These are phyloP conservation scores for Hydropotes inermis DNA, from an alignment of 2,113 vertebrate species.

Conservation along the genomic window DNA sequence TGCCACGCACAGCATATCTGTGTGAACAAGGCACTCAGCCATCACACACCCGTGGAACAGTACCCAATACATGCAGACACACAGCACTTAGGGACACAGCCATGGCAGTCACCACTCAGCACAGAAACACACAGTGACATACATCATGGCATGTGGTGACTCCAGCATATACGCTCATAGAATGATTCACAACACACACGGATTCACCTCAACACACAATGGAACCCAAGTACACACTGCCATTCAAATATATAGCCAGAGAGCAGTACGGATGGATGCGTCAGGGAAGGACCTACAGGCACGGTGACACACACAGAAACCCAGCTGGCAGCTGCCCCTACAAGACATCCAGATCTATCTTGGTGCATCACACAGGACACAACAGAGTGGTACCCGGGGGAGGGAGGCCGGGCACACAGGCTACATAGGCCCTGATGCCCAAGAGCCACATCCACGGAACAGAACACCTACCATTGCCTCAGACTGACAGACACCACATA, in stretches of 20 bases:
- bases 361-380: background rate
- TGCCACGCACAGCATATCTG: fast-evolving
- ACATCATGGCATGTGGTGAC: fast-evolving
- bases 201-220: background rate
- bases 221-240: fast-evolving
- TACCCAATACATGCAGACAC: fast-evolving
- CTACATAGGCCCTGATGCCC: fast-evolving
- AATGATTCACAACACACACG: background rate
- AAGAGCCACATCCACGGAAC: fast-evolving
- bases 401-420: background rate
- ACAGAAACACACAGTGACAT: background rate
- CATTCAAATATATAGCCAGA: fast-evolving
- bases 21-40: background rate
- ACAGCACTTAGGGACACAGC: background rate
- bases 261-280: fast-evolving
- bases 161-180: fast-evolving
- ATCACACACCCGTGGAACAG: no score
- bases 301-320: background rate
- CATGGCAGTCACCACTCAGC: background rate
- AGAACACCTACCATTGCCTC: fast-evolving
- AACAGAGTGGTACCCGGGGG: fast-evolving
- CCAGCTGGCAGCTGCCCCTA: background rate
- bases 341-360: background rate
- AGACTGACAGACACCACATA: background rate
- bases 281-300: background rate